Evolutionary conservation across 2,888 invertebrate genomes (phyloP).

Genomic region (Andrena trimmerana): DNA sequence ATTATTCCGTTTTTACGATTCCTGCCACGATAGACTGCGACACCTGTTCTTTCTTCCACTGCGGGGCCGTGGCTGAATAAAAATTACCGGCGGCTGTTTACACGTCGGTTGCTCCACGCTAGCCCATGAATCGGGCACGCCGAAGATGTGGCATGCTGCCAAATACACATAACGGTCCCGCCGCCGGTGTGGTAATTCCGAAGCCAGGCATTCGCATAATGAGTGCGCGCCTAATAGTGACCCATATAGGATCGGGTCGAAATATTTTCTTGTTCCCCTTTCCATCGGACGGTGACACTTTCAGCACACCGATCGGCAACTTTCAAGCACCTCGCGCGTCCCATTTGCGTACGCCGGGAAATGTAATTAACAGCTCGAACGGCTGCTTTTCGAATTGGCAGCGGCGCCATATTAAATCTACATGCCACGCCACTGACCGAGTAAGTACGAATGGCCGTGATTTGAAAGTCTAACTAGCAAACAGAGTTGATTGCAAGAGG

Average conservation of each 20-base stretch:
- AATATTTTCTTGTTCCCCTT: conserved; percentile 49
- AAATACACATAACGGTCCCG: conserved; percentile 82
- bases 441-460: too few species aligned
- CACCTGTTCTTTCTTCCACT: conserved; percentile 66
- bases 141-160: conserved; percentile 78
- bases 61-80: conserved; percentile 57
- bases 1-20: conserved; percentile 52
- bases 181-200: conserved; percentile 72
- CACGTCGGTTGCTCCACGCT: conserved; percentile 64
- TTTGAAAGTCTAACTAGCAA: too few species aligned
- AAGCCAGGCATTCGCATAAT: conserved; percentile 76
- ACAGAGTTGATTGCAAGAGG: too few species aligned
- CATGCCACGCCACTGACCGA: too few species aligned
- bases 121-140: conserved; percentile 74
- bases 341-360: background rate
- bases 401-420: too few species aligned
- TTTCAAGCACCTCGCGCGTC: background rate
- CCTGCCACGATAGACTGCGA: conserved; percentile 65
- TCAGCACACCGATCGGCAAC: background rate
- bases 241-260: conserved; percentile 71
- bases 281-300: conserved; percentile 20
- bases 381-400: background rate
- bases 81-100: conserved; percentile 74
- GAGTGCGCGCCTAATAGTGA: conserved; percentile 75
- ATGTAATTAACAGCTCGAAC: background rate